Conservation (phyloP, 2,888 invertebrate species). For the Cheilosia scutellata region DNA sequence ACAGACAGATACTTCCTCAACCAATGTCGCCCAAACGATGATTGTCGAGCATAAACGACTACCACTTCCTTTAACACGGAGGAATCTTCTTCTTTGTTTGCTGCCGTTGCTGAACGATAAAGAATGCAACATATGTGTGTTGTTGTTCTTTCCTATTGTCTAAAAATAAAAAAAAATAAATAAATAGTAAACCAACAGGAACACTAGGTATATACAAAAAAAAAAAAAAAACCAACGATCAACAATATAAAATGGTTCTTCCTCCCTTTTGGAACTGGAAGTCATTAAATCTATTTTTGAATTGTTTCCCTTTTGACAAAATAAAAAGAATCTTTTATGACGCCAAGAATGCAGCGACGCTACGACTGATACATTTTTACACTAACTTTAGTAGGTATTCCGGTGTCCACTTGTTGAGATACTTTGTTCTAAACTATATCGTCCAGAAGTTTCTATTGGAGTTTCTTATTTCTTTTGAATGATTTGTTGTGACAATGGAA, state of each 20-base stretch:
- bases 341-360: slow-evolving; percentile 46
- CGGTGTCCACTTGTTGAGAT: slow-evolving; percentile 68
- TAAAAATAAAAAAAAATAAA: slow-evolving; percentile 67
- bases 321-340: slow-evolving; percentile 40
- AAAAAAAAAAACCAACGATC: slow-evolving; percentile 58
- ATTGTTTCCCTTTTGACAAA: slow-evolving; percentile 71
- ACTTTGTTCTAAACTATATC: slow-evolving; percentile 43
- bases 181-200: slow-evolving; percentile 41
- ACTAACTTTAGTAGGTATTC: slow-evolving; percentile 58
- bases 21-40: slow-evolving; percentile 47
- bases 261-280: slow-evolving; percentile 64
- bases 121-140: slow-evolving; percentile 51
- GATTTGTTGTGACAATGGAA: slow-evolving; percentile 52
- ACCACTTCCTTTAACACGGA: slow-evolving; percentile 42
- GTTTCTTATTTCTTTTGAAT: slow-evolving; percentile 24
- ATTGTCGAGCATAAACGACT: slow-evolving; percentile 32
- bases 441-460: slow-evolving; percentile 2
- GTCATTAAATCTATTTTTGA: slow-evolving; percentile 74
- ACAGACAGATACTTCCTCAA: slow-evolving; percentile 54
- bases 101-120: slow-evolving; percentile 17
- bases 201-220: slow-evolving; percentile 37
- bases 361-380: slow-evolving; percentile 12
- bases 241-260: slow-evolving; percentile 53
- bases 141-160: slow-evolving; percentile 48
- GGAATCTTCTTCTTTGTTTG: slow-evolving; percentile 31